These are phyloP conservation scores for Aix galericulata DNA, from an alignment of 2,113 vertebrate species.

Conservation along the genomic window DNA sequence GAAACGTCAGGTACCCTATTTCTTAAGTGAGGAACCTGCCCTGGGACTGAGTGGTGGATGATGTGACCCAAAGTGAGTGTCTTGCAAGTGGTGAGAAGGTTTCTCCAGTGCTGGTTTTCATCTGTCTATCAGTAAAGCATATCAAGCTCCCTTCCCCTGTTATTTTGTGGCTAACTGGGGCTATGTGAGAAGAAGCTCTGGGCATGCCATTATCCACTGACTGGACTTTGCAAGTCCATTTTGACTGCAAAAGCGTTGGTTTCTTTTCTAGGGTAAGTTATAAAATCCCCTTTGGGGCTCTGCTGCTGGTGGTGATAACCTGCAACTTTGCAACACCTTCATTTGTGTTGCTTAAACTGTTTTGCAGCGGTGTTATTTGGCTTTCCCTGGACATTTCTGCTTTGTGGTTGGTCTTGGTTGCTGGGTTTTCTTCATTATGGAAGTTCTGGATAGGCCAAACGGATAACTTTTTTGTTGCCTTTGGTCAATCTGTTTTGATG, in stretches of 20 bases:
- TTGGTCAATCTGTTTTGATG: background rate
- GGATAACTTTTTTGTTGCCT: background rate
- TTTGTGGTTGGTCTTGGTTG: background rate
- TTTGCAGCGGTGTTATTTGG: background rate
- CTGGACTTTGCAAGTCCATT: background rate
- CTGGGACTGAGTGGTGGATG: rapidly evolving
- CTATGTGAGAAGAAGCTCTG: background rate
- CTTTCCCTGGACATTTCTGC: background rate
- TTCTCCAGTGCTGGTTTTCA: background rate
- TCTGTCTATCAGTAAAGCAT: background rate
- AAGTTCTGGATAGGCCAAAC: background rate
- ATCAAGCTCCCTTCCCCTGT: background rate
- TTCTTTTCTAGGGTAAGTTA: background rate
- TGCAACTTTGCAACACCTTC: background rate
- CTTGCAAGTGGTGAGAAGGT: background rate
- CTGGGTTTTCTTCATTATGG: background rate
- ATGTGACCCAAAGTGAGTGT: background rate
- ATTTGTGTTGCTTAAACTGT: background rate
- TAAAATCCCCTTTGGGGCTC: background rate
- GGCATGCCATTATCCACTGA: background rate
- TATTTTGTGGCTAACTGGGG: background rate
- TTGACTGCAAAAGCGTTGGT: background rate
- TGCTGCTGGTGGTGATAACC: background rate
- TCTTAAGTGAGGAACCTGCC: background rate
- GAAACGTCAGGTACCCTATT: background rate